Base-by-base conservation (phyloP, 64 coral and sea anemone genomes). In the Dendrophyllia cribrosa region DNA sequence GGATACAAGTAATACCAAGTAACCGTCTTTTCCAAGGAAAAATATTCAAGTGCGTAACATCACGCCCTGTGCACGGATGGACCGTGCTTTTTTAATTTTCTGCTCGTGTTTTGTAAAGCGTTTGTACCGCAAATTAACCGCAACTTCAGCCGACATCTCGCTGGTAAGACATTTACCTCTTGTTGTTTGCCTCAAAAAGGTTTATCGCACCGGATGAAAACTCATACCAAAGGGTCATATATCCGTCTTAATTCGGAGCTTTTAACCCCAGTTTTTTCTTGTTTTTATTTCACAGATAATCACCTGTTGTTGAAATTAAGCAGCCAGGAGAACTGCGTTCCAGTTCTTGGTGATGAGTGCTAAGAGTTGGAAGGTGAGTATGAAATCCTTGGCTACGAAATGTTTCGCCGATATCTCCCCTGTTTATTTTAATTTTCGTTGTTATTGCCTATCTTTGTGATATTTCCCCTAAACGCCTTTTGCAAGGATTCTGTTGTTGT, bases 281-380 rank as follows among this genome's bases (percentile, higher is more conserved):
- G 22, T 60, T 60, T 80, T 63, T 56, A 24, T 43, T 60, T 16
- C 43, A 12, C 25, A 82, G 78, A 65, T 82, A 14, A 9, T 11
- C 20, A 43, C 59, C 64, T 63, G 56, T 62, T 19, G 59, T 64
- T 34, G 78, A 64, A 59, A 58, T 43, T 25, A 15, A 34, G 22
- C 15, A 67, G 62, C 23, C 16, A 13, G 15, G 14, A 50, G 47
- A 51, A 12, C 59, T 47, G 25, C 21, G 26, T 67, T 44, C 44
- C 66, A 48, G 9, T 11, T 9, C 8, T 51, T 9, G 80, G 59
- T 22, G 62, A 84, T 84, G 80, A 84, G n/a, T 15, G 63, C 43
- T 15, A 84, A 65, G n/a, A 84, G 44, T 12, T 84, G 80, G 80
- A 84, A 84, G 80, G 80, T 84, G 6, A 66, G 80, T 63, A 11